Conservation (phyloP, 2,797 vertebrate genomes). For the Pseudocheirus occidentalis region DNA sequence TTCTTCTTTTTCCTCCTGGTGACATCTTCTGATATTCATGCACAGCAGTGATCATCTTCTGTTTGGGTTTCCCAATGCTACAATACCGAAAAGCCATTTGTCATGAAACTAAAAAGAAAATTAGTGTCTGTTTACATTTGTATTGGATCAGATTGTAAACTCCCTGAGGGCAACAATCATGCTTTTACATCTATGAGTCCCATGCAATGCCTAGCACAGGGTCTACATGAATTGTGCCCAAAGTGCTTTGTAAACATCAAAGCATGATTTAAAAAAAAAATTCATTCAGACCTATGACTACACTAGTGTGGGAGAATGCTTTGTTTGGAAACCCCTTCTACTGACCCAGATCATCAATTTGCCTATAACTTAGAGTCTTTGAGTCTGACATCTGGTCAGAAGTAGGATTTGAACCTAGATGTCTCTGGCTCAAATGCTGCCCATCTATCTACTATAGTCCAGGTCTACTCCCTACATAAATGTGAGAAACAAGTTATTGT, state of each 20-base stretch:
- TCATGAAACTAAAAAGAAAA: constrained; percentile 4
- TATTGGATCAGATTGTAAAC: background rate
- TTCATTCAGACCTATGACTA: background rate
- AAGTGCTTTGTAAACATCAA: background rate
- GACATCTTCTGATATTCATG: background rate
- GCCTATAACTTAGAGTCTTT: background rate
- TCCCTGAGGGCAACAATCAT: background rate
- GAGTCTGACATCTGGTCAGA: background rate
- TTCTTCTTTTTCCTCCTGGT: constrained; percentile 8
- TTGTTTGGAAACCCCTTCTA: background rate
- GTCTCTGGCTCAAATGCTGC: background rate
- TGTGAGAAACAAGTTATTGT: background rate
- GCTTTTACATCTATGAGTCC: background rate
- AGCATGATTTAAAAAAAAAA: background rate
- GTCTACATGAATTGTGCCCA: background rate
- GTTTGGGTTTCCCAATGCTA: background rate
- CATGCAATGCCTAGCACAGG: background rate
- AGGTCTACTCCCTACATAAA: background rate
- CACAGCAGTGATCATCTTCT: background rate
- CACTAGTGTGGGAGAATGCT: background rate
- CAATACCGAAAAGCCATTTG: background rate
- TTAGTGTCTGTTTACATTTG: background rate
- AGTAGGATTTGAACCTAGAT: background rate
- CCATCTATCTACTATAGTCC: background rate
- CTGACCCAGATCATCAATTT: background rate